Base-by-base conservation (phyloP, 2,888 invertebrate species). In the Trachelus stipa region DNA sequence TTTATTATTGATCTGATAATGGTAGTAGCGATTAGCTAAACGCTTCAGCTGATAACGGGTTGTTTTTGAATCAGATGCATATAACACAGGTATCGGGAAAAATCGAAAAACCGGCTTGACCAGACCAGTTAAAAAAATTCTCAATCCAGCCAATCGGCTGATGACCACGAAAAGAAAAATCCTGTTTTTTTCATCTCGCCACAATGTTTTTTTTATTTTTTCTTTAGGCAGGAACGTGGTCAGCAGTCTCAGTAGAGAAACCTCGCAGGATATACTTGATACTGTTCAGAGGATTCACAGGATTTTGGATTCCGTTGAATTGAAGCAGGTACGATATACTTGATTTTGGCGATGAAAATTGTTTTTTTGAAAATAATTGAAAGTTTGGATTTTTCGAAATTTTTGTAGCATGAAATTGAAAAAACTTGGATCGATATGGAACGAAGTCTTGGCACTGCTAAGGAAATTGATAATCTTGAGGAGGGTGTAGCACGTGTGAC, bases 401-500 rank as follows among this genome's bases (percentile, higher is more conserved):
- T 69, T 68, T 71, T 69, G 33, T 76, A 90, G 89, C 85, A 93
- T 73, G 92, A 93, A 80, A 92, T 95, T 75, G 94, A 94, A 82
- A 92, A 93, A 40, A 94, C 94, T 1, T 95, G 95, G 94, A 89
- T 91, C 73, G 93, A 93, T 80, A 92, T 95, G 88, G 93, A 95
- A 82, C 93, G 93, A 81, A 93, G 92, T 82, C 92, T 94, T 78
- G 92, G 93, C 75, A 93, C 93, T 85, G 93, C 94, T 81, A 94
- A 94, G 90, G 94, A 95, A 87, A 92, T 95, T 81, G 92, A 92
- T 78, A 91, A 92, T 68, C 90, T 95, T 69, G 94, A 95, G 85
- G 93, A 94, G 85, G 95, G 95, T 68, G 94, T 95, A 80, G 93
- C 93, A n/a, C 93, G 94, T 90, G 96, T 96, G 68, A 95, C 95